phyloP scores from a whole-genome alignment of 2,888 invertebrate genomes.

The Celastrina argiolus region DNA sequence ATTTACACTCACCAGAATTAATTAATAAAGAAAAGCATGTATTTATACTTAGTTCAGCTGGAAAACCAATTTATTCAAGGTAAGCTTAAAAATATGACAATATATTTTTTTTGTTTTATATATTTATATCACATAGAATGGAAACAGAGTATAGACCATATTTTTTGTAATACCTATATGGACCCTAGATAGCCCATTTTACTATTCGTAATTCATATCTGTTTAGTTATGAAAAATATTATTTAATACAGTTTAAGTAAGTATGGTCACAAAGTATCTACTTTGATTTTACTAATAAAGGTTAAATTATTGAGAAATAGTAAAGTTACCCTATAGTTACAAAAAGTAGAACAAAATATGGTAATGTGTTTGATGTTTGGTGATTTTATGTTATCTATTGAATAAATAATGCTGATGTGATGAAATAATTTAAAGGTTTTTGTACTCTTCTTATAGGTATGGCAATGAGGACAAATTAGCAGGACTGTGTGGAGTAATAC shows the following conservation, averaged over 20 bases:
- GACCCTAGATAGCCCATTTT: too few relatives aligned
- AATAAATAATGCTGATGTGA: not conserved
- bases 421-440: not conserved
- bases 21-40: constrained; percentile 91
- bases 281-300: too few relatives aligned
- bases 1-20: constrained; percentile 84
- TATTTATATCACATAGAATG: too few relatives aligned
- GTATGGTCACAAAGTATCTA: too few relatives aligned
- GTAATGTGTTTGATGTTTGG: not conserved
- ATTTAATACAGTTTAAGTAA: too few relatives aligned
- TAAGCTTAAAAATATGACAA: constrained; percentile 42
- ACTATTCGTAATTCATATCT: too few relatives aligned
- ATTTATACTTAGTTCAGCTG: constrained; percentile 96
- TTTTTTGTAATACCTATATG: too few relatives aligned
- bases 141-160: too few relatives aligned
- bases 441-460: constrained; percentile 73
- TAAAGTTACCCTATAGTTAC: not conserved
- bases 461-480: constrained; percentile 96
- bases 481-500: constrained; percentile 95
- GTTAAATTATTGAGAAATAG: too few relatives aligned
- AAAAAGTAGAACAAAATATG: constrained; percentile 1
- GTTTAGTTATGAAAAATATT: too few relatives aligned
- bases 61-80: constrained; percentile 97
- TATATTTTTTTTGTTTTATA: not conserved
- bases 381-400: constrained; percentile 17